These are phyloP conservation scores for Eledona agricola DNA, from an alignment of 2,888 invertebrate genomes.

Conservation along the genomic window DNA sequence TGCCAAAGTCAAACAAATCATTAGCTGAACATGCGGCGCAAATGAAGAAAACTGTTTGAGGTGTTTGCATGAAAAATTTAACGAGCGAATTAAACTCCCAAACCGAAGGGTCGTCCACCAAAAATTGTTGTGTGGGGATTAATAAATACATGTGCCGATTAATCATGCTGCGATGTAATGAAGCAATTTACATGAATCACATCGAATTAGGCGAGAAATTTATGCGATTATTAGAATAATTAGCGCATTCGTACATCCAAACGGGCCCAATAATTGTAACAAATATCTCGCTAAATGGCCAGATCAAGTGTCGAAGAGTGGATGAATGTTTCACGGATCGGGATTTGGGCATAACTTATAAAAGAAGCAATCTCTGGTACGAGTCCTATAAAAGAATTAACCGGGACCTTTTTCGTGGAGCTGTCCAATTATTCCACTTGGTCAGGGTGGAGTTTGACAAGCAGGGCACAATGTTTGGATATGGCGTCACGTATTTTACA, in stretches of 20 bases:
- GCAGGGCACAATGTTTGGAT: constrained; percentile 38
- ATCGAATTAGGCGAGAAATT: constrained; percentile 15
- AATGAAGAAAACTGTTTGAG: constrained; percentile 22
- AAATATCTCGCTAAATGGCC: constrained; percentile 12
- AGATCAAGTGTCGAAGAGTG: constrained; percentile 8
- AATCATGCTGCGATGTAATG: constrained; percentile 21
- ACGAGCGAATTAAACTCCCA: constrained; percentile 26
- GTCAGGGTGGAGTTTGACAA: constrained; percentile 36
- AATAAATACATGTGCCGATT: constrained; percentile 7
- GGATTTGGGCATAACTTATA: constrained; percentile 18
- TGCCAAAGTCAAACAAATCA: constrained; percentile 11
- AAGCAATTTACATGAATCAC: constrained; percentile 24
- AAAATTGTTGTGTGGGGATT: background rate
- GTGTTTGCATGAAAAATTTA: constrained; percentile 30
- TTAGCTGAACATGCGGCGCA: constrained; percentile 18
- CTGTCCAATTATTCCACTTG: constrained; percentile 38
- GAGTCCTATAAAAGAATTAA: constrained; percentile 33
- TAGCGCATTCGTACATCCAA: constrained; percentile 20
- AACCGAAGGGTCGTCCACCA: background rate
- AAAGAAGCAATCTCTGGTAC: constrained; percentile 25
- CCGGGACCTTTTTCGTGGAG: constrained; percentile 34
- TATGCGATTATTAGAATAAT: constrained; percentile 28
- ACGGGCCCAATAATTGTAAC: constrained; percentile 22
- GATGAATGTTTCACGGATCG: constrained; percentile 5
- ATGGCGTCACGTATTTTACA: constrained; percentile 39